Percentiles rank a stretch among this genome's conserved stretches.
phyloP scores from a whole-genome alignment of 1,140 invertebrate genomes.

The Macrobrachium rosenbergii region DNA sequence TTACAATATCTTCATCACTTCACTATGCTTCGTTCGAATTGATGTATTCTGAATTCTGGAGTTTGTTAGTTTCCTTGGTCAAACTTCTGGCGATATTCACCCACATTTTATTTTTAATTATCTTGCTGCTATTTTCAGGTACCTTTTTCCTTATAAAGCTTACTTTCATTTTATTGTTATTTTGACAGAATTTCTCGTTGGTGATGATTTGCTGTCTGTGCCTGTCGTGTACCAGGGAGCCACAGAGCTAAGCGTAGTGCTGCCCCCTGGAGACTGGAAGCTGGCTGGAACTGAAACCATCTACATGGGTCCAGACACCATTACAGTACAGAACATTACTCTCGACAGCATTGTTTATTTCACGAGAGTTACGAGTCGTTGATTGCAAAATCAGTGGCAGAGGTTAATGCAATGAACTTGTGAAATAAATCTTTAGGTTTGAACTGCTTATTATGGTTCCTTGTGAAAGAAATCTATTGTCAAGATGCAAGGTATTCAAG shows the following conservation, averaged over 20 bases:
- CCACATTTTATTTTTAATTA: neutral
- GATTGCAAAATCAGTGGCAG: too few relatives aligned
- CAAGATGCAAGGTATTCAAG: too few relatives aligned
- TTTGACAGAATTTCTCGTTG: slow-evolving; percentile 84
- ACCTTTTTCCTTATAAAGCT: neutral
- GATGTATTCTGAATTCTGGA: neutral
- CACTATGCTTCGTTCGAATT: neutral
- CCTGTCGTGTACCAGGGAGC: slow-evolving; percentile 82
- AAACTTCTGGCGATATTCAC: neutral
- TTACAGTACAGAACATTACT: slow-evolving; percentile 31
- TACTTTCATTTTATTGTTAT: too few relatives aligned
- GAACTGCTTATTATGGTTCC: too few relatives aligned
- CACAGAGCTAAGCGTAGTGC: slow-evolving; percentile 79
- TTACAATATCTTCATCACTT: slow-evolving; percentile 48
- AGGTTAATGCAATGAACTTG: neutral
- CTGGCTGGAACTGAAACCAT: slow-evolving; percentile 70
- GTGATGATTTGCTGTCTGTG: slow-evolving; percentile 87
- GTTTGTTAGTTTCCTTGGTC: neutral
- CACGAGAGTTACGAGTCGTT: slow-evolving; percentile 15
- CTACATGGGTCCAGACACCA: slow-evolving; percentile 18
- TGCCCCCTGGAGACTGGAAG: slow-evolving; percentile 81
- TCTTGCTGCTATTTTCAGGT: neutral
- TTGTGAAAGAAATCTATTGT: too few relatives aligned
- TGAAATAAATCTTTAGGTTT: neutral
- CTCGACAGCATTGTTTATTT: slow-evolving; percentile 52